Evolutionary conservation across 2,797 vertebrate species (phyloP).

Genomic region (Lacerta agilis): DNA sequence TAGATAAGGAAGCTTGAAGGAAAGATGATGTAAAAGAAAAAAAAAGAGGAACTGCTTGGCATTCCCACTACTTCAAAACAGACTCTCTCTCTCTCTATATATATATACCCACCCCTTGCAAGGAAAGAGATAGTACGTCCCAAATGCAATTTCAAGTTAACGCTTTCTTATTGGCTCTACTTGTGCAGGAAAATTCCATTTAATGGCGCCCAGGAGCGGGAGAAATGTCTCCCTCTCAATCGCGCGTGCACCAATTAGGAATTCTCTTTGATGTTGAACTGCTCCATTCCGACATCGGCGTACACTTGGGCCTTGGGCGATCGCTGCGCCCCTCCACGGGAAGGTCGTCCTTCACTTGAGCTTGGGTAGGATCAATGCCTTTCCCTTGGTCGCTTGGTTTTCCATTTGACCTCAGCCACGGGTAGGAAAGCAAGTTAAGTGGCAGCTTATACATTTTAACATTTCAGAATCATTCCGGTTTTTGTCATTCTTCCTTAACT

Average conservation of each 20-base stretch:
- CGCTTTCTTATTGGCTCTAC: neutral
- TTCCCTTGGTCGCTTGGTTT: neutral
- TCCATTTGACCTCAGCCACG: neutral
- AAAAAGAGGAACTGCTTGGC: too few relatives aligned
- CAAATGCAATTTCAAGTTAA: neutral
- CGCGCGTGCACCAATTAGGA: neutral
- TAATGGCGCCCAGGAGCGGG: neutral
- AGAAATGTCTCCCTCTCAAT: neutral
- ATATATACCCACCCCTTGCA: neutral
- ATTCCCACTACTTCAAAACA: neutral
- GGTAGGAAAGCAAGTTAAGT: neutral
- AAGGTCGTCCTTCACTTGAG: constrained; percentile 13
- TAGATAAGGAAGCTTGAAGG: neutral
- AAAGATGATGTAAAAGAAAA: neutral
- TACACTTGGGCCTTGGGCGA: constrained; percentile 4
- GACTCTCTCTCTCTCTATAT: too few relatives aligned
- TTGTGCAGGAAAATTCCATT: neutral
- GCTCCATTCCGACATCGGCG: neutral
- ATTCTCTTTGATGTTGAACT: constrained; percentile 38
- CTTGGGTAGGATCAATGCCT: neutral
- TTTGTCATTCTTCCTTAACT: neutral
- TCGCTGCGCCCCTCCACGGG: neutral
- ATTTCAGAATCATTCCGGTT: neutral
- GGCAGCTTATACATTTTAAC: neutral
- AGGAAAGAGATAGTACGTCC: neutral